These are phyloP conservation scores for Neolamprologus sp. DNA, from an alignment of 2,113 vertebrate genomes.

Conservation along the genomic window DNA sequence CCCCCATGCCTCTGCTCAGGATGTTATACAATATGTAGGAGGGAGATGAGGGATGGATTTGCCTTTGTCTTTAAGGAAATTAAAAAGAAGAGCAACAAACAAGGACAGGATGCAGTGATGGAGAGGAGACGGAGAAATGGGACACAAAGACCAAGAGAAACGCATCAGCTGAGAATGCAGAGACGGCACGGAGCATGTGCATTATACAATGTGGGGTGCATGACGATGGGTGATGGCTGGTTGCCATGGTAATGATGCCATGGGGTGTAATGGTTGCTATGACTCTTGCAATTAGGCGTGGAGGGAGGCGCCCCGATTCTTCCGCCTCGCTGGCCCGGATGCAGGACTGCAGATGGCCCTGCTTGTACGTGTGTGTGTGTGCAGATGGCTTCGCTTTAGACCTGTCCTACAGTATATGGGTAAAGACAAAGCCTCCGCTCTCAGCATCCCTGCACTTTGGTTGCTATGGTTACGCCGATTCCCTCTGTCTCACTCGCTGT, in stretches of 20 bases:
- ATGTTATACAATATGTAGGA: background rate
- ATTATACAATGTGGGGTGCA: constrained; percentile 12
- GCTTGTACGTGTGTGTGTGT: background rate
- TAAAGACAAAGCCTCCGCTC: constrained; percentile 48
- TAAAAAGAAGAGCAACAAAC: background rate
- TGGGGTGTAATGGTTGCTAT: constrained; percentile 55
- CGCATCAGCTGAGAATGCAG: background rate
- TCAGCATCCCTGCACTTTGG: constrained; percentile 41
- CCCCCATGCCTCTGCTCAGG: background rate
- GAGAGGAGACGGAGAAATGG: background rate
- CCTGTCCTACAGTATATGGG: constrained; percentile 14
- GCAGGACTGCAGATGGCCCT: constrained; percentile 59
- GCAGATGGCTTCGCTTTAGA: constrained; percentile 34
- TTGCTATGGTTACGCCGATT: constrained; percentile 59
- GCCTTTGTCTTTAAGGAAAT: background rate
- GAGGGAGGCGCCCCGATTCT: constrained; percentile 33
- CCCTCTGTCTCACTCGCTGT: background rate
- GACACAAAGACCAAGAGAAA: background rate
- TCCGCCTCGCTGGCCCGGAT: constrained; percentile 39
- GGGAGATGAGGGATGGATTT: background rate
- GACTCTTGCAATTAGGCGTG: constrained; percentile 29
- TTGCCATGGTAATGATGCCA: constrained; percentile 50
- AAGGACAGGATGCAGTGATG: background rate
- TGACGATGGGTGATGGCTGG: constrained; percentile 27
- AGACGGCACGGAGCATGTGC: background rate